Evolutionary conservation across 2,888 invertebrate genomes (phyloP).

Genomic region (Sepiola atlantica): DNA sequence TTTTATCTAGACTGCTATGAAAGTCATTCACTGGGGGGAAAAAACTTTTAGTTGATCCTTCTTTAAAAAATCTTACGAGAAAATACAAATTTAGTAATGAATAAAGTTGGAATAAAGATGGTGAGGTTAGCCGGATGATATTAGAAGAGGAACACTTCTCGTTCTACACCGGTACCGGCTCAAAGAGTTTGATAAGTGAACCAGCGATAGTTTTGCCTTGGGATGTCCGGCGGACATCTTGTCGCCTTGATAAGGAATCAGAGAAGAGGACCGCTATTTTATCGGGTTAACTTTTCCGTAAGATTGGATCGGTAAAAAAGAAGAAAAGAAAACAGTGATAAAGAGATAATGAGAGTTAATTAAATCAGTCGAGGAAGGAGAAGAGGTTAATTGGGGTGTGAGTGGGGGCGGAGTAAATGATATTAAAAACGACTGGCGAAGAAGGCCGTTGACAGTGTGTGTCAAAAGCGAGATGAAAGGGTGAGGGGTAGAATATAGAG

Average conservation of each 20-base stretch:
- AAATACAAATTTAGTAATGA: neutral
- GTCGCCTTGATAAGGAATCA: conserved; percentile 40
- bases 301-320: conserved; percentile 14
- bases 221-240: conserved; percentile 42
- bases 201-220: conserved; percentile 4
- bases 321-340: neutral
- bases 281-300: conserved; percentile 32
- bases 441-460: conserved; percentile 12
- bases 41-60: neutral
- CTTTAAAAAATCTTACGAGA: neutral
- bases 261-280: neutral
- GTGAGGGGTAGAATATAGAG: neutral
- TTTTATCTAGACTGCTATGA: neutral
- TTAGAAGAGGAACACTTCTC: neutral
- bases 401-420: neutral
- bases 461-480: neutral
- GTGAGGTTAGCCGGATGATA: conserved; percentile 32
- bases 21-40: neutral
- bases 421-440: neutral
- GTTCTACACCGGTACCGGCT: neutral
- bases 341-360: neutral
- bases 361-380: neutral
- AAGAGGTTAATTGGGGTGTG: neutral
- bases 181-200: conserved; percentile 24
- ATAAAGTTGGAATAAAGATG: neutral